Evolutionary conservation across 2,888 invertebrate genomes (phyloP), one percentile per base, ranked within the genome.

Genomic region (Labia minor): DNA sequence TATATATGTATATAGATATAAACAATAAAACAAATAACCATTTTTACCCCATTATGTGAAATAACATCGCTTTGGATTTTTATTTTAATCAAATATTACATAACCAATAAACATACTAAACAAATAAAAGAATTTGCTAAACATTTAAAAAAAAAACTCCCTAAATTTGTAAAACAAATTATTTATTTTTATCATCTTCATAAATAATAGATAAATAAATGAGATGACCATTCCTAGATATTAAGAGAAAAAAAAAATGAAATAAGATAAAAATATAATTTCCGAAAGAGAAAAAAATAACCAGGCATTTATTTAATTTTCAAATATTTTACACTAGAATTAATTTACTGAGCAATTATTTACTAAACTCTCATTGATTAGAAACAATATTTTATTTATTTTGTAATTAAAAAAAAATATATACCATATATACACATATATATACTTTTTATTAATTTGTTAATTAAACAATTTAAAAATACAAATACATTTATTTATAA

Each of bases 401-500:
- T 49, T 49, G 14, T 16, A 49, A 49, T 49, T 49, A 10, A 49
- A 26, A 49, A 49, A 49, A 49, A 49, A 8, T 4, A 49, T 11
- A 49, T 26, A 6, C 3, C 14, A 4, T 49, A 49, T 49, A 49
- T 49, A 49, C 14, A 8, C 14, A 2, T 8, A 49, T 49, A n/a
- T 33, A n/a, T 18, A n/a, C 21, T 64, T 64, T 26, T 64, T 21
- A 19, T 21, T 21, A 64, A 20, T 21, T 63, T 63, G 63, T 63
- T 64, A 26, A 26, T 49, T 49, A 49, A 49, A 49, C 49, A 49
- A 49, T 49, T 49, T 49, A 49, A 49, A 49, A 49, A 49, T 19
- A 16, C 33, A 26, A 26, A 26, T 21, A 64, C 64, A 18, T 64
- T 26, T 26, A 64, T 64, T 26, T 26, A 64, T 64, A 64, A 21